Percentiles rank a stretch among this genome's conserved stretches.
Evolutionary conservation across 2,888 invertebrate genomes (phyloP).

Genomic region (Tenthredo scrophulariae): DNA sequence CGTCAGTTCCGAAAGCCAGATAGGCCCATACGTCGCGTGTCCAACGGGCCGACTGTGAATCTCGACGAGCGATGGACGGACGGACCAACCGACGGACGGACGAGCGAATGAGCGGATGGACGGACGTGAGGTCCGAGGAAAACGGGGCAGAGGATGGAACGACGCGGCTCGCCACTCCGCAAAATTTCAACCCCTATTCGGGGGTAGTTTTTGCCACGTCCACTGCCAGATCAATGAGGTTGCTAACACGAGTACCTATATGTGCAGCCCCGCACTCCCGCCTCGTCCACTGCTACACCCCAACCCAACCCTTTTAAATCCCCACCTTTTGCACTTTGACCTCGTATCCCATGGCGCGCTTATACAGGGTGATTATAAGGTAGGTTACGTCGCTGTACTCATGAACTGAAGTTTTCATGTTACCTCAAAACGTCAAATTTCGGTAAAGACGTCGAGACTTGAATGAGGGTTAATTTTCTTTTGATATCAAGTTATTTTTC

Average conservation of each 20-base stretch:
- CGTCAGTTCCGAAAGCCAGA: constrained; percentile 25
- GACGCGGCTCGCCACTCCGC: constrained; percentile 71
- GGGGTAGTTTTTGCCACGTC: constrained; percentile 75
- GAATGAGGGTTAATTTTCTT: neutral
- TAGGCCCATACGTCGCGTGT: constrained; percentile 70
- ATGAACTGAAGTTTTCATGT: neutral
- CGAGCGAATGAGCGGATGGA: constrained; percentile 55
- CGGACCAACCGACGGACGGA: constrained; percentile 62
- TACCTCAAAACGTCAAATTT: neutral
- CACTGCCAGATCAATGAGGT: constrained; percentile 78
- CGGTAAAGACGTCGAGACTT: neutral
- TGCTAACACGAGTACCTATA: constrained; percentile 77
- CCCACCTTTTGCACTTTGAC: constrained; percentile 48
- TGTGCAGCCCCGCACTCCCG: constrained; percentile 60
- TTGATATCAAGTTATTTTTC: neutral
- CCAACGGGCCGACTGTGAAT: constrained; percentile 75
- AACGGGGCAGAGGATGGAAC: constrained; percentile 57
- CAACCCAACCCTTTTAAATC: constrained; percentile 31
- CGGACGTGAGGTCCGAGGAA: constrained; percentile 45
- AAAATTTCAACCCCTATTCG: constrained; percentile 73
- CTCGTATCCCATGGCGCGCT: constrained; percentile 51
- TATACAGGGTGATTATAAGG: constrained; percentile 70
- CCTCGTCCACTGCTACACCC: constrained; percentile 50
- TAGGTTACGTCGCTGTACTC: constrained; percentile 15
- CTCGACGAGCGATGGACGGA: constrained; percentile 69